Base-by-base conservation (phyloP, 1,140 invertebrate species). In the Drosophila micromelanica region DNA sequence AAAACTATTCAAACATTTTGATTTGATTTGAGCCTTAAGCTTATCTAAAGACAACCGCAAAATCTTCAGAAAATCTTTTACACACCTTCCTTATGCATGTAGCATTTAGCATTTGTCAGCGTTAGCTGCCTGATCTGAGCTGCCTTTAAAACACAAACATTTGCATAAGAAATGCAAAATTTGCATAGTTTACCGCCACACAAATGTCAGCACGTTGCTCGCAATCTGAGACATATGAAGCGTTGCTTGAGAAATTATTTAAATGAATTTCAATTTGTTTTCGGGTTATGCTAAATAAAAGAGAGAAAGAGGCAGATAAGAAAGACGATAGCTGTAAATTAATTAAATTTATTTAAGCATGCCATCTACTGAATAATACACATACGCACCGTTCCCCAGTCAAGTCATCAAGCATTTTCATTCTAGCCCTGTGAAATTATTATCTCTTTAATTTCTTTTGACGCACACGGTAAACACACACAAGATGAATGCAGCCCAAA, bases 361-460 rank as follows among this genome's bases (percentile, higher is more conserved):
- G 52, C 30, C 12, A 46, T 45, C 51, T 12, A 56, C 12, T 43
- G 42, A 63, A 46, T 42, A 80, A 76, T 46, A 57, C 62, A 67
- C 48, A 77, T 63, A 63, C 73, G 55, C 46, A 65, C 30, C 73
- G 61, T 64, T 67, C 64, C 46, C 56, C 71, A 46, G 61, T 49
- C 72, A 73, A 72, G 82, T 65, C 62, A 72, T 85, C 82, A 78
- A 59, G 63, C 52, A 42, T 51, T 73, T 52, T 57, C 48, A 32
- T 63, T 30, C 20, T 56, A 32, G 13, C 27, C 51, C 59, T 65
- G 46, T 46, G 15, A 38, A 67, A 67, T 67, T 70, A 78, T 81
- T 79, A 87, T 78, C 80, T 72, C 67, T 81, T 87, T 78, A 81
- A 86, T 81, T 86, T 86, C 75, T 86, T 86, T 87, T 81, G 82